phyloP scores from a whole-genome alignment of 2,113 vertebrate genomes.

The Carollia perspicillata region DNA sequence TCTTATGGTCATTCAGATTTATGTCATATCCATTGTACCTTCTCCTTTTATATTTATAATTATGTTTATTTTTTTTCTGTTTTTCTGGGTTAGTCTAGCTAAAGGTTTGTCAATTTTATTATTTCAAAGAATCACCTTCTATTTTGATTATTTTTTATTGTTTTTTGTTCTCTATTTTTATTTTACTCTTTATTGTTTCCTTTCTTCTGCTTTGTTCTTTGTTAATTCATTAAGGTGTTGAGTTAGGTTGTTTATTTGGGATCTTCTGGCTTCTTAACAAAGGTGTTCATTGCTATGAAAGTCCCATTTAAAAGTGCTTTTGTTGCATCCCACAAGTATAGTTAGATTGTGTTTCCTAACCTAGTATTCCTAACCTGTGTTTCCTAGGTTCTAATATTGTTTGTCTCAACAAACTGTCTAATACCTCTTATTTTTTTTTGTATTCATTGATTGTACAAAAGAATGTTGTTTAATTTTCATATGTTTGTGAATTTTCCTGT shows the following conservation, averaged over 20 bases:
- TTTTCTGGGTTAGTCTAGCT: background rate
- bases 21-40: background rate
- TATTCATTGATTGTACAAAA: background rate
- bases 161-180: background rate
- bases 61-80: background rate
- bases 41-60: background rate
- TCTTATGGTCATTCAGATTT: background rate
- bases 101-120: background rate
- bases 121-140: background rate
- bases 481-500: background rate
- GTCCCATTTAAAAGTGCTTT: background rate
- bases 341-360: background rate
- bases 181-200: background rate
- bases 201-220: background rate
- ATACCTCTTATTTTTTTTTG: background rate
- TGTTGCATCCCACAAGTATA: background rate
- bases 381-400: background rate
- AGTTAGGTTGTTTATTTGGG: background rate
- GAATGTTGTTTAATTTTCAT: background rate
- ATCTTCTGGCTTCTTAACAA: background rate
- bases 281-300: background rate
- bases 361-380: background rate
- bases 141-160: background rate
- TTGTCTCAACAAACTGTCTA: background rate
- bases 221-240: background rate